Conservation (phyloP, 2,888 invertebrate genomes). For the Mayetiola destructor region DNA sequence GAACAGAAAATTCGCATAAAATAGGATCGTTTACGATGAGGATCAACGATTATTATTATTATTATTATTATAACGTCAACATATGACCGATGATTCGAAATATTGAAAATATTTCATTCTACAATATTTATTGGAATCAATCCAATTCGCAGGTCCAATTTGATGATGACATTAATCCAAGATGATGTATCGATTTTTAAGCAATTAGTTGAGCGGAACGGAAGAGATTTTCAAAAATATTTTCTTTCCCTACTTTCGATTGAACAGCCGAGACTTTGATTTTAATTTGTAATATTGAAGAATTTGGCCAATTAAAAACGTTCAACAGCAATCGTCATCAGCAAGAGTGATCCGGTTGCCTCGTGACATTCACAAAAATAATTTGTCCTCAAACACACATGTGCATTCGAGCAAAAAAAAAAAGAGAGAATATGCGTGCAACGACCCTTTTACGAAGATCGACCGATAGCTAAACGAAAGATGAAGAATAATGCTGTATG, state of each 20-base stretch:
- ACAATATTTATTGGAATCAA: no score
- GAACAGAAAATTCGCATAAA: no score
- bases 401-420: conserved; percentile 10
- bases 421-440: not conserved
- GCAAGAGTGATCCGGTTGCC: not conserved
- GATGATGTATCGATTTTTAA: conserved; percentile 10
- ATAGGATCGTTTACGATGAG: no score
- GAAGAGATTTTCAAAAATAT: not conserved
- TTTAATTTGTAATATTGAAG: not conserved
- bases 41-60: no score
- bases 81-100: no score
- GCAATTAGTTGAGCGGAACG: conserved; percentile 6
- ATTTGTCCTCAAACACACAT: not conserved
- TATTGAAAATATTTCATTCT: no score
- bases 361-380: conserved; percentile 9
- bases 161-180: no score
- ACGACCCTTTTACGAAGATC: not conserved
- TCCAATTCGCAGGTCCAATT: no score
- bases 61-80: no score
- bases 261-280: not conserved
- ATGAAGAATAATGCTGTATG: not conserved
- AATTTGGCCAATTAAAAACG: conserved; percentile 7
- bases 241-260: not conserved
- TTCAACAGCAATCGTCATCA: not conserved
- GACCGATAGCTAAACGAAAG: not conserved